Conservation (phyloP, 2,888 invertebrate species). For the Hyles lineata region DNA sequence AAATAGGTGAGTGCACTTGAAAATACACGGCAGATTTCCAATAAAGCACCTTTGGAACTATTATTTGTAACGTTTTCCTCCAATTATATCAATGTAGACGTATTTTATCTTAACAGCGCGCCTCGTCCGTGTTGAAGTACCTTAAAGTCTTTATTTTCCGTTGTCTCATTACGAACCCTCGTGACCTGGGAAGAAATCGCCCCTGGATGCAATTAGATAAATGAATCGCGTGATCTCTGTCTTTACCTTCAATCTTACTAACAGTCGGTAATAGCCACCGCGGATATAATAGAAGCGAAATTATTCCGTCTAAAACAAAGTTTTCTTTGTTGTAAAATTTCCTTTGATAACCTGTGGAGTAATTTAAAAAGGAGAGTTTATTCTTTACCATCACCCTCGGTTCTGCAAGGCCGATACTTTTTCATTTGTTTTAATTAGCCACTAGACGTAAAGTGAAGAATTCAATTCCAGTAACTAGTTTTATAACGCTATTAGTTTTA, state of each 20-base stretch:
- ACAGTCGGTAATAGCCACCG: constrained; percentile 64
- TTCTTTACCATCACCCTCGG: background rate
- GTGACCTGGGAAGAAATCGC: constrained; percentile 28
- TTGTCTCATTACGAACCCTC: constrained; percentile 39
- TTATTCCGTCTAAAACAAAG: constrained; percentile 56
- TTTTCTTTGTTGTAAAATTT: constrained; percentile 60
- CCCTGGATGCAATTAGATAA: constrained; percentile 67
- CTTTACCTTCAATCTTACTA: constrained; percentile 64
- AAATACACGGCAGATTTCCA: background rate
- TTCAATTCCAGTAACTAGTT: background rate
- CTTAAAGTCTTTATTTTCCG: constrained; percentile 33
- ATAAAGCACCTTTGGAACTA: background rate
- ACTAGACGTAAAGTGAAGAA: background rate
- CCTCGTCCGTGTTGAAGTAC: background rate
- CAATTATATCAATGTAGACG: background rate
- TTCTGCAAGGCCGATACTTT: background rate
- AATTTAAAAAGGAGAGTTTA: background rate
- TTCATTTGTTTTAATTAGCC: constrained; percentile 14
- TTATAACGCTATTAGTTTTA: background rate
- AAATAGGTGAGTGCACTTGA: background rate
- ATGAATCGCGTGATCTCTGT: constrained; percentile 72
- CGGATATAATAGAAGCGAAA: constrained; percentile 60
- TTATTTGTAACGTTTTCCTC: background rate
- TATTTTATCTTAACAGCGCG: constrained; percentile 4
- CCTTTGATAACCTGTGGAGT: constrained; percentile 42